Evolutionary conservation across 2,797 vertebrate species (phyloP).

Genomic region (Aselliscus stoliczkanus): DNA sequence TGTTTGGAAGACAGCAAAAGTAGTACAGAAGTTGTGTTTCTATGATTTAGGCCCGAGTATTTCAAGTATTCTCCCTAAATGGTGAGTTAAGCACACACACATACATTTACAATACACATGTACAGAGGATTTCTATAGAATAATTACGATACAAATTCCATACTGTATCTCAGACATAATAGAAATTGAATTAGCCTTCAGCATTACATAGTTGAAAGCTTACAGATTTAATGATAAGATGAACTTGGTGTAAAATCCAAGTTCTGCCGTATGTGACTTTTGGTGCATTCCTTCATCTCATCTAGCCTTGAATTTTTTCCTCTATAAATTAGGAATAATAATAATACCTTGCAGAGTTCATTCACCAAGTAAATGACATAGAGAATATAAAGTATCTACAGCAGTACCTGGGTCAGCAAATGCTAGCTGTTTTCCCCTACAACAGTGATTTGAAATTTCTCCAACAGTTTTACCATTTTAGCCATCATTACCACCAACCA

Average conservation of each 20-base stretch:
- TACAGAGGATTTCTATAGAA: background rate
- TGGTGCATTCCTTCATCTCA: background rate
- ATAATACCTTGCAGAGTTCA: background rate
- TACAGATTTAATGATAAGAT: background rate
- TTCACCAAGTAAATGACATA: too few species aligned
- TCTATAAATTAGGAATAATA: background rate
- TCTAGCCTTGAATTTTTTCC: background rate
- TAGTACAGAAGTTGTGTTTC: background rate
- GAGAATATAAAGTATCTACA: background rate
- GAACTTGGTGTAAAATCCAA: background rate
- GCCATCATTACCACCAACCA: background rate
- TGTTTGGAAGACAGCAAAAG: background rate
- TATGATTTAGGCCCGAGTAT: background rate
- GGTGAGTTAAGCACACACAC: background rate
- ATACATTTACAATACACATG: background rate
- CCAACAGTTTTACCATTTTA: background rate
- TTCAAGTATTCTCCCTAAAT: conserved; percentile 12
- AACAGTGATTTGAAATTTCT: background rate
- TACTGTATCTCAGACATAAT: background rate
- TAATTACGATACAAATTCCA: background rate
- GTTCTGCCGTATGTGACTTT: background rate
- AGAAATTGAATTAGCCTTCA: background rate
- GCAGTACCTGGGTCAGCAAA: background rate
- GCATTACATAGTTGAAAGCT: background rate
- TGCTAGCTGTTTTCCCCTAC: background rate